These are phyloP conservation scores for Hormiphora californensis DNA, from an alignment of 37 sponge, comb jelly and placozoan genomes.

Conservation along the genomic window DNA sequence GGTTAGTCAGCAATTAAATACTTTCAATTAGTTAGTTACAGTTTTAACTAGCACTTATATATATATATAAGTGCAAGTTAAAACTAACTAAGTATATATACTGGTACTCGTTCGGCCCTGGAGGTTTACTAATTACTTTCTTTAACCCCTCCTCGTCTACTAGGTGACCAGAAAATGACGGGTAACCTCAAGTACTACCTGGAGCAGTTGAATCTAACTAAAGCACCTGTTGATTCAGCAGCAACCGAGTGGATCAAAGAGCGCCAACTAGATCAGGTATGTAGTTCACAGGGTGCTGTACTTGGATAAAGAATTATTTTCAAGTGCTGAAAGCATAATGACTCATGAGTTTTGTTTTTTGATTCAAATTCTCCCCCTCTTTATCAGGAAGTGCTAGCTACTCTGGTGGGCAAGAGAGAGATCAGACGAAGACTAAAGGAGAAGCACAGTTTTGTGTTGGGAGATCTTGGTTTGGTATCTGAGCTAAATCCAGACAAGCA, in stretches of 20 bases:
- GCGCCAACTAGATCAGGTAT: neutral
- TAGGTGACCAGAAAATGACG: conserved; percentile 36
- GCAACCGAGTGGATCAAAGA: neutral
- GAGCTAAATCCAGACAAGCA: neutral
- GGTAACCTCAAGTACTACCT: neutral
- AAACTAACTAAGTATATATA: too few relatives aligned
- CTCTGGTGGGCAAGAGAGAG: conserved; percentile 21
- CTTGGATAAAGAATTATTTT: neutral
- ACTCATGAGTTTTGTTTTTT: neutral
- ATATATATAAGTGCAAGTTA: too few relatives aligned
- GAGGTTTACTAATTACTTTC: too few relatives aligned
- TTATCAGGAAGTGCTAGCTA: conserved; percentile 9
- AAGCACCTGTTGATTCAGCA: neutral
- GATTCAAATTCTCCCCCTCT: too few relatives aligned
- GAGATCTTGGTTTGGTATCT: conserved; percentile 10
- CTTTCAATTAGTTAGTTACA: neutral
- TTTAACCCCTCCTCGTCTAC: too few relatives aligned
- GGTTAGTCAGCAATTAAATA: neutral
- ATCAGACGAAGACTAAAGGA: conserved; percentile 8
- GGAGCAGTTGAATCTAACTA: neutral
- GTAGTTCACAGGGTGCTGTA: neutral
- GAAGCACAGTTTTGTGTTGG: conserved; percentile 1
- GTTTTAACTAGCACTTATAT: too few relatives aligned
- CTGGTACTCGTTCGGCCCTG: too few relatives aligned
- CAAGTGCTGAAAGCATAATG: neutral